These are phyloP conservation scores for Zosterops pallidus DNA, from an alignment of 2,113 vertebrate genomes.

Conservation along the genomic window DNA sequence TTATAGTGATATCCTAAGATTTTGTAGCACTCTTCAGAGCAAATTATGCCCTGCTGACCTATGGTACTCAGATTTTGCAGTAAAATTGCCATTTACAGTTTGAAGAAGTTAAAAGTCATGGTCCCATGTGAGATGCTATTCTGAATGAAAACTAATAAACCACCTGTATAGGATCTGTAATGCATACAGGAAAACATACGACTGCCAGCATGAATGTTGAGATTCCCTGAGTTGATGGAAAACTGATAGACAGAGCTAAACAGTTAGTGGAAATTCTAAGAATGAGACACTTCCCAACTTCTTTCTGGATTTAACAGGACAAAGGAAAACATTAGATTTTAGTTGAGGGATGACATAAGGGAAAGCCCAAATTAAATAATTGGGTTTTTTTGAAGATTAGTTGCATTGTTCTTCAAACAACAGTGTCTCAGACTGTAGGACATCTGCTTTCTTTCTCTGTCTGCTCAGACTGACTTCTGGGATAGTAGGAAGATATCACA, in stretches of 20 bases:
- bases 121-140: background rate
- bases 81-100: background rate
- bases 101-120: background rate
- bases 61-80: background rate
- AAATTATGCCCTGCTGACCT: background rate
- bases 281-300: background rate
- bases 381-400: background rate
- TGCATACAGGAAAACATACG: background rate
- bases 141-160: background rate
- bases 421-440: background rate
- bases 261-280: background rate
- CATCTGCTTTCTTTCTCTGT: slow-evolving; percentile 13
- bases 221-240: background rate
- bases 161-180: background rate
- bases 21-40: background rate
- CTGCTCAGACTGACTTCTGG: slow-evolving; percentile 4
- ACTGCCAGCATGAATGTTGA: background rate
- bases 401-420: slow-evolving; percentile 13
- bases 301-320: background rate
- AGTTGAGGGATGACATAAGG: background rate
- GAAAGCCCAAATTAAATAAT: background rate
- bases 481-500: slow-evolving; percentile 32
- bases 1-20: background rate
- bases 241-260: background rate
- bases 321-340: background rate